Base-by-base conservation (phyloP, 2,888 invertebrate genomes). In the Drosophila neonasuta region DNA sequence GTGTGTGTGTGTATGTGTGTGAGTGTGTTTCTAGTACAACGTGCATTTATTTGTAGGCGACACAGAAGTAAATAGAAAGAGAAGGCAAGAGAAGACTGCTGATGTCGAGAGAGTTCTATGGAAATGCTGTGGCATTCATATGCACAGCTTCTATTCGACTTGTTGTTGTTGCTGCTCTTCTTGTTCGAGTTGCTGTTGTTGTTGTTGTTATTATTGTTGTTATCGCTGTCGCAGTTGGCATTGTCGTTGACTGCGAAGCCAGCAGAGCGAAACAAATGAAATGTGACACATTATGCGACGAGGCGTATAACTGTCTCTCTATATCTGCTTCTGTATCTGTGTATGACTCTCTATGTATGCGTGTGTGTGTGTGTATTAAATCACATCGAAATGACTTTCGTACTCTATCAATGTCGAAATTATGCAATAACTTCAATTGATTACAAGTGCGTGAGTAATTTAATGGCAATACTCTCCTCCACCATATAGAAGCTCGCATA, bases 271-370 rank as follows among this genome's bases (percentile, higher is more conserved):
- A 68, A 77, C 86, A 85, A 85, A 82, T 85, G 87, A 82, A 82
- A 85, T 82, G 83, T 87, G 87, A 85, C 81, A 82, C 83, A 85
- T 82, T 68, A 87, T 87, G 87, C 86, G 83, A 80, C 80, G 80
- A 79, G 78, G 85, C 81, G 81, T 68, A 81, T 86, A 85, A 85
- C 87, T 81, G 85, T 79, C 77, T 68, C 61, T 67, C 69, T 71
- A 39, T 55, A 63, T 63, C 63, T 52, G 52, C 56, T 20, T 36
- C 29, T 34, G 20, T 45, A 11, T 32, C 9, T 58, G 36, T 46
- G 20, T 44, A 42, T 61, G 30, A 17, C n/a, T 48, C 39, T 17
- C 9, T 41, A 46, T 36, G 5, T 5, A 44, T 51, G 41, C 51
- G 17, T 0, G 44, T 59, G 5, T 24, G 46, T 29, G 51, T 32